A percentile compares a stretch with the other conserved stretches of the same genome.
These are phyloP conservation scores for Oxystoma pomonae DNA, from an alignment of 2,888 invertebrate species.

Conservation along the genomic window DNA sequence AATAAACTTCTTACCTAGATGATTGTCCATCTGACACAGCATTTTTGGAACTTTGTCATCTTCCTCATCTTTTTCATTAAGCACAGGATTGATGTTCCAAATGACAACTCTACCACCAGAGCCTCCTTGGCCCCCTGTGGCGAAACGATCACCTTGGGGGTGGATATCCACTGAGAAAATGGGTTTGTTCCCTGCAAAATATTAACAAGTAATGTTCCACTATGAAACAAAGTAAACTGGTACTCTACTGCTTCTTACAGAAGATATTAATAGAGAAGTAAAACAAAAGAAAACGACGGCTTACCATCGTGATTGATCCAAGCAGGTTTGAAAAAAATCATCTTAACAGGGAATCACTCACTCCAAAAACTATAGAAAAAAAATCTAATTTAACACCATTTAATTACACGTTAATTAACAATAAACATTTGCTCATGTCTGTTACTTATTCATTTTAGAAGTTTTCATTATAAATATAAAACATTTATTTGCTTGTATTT, in stretches of 20 bases:
- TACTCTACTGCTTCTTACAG: no score
- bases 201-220: neutral
- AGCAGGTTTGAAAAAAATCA: conserved; percentile 32
- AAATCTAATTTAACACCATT: no score
- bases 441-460: no score
- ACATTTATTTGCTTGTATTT: no score
- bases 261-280: no score
- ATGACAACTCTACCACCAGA: conserved; percentile 90
- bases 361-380: no score
- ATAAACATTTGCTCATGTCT: no score
- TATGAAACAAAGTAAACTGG: conserved; percentile 3
- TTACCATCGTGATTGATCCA: conserved; percentile 75
- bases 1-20: conserved; percentile 72
- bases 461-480: no score
- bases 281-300: neutral
- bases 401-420: no score
- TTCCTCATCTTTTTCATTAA: conserved; percentile 71
- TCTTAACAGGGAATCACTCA: no score
- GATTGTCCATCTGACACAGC: conserved; percentile 95
- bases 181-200: conserved; percentile 66
- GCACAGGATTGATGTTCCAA: conserved; percentile 90
- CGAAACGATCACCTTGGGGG: conserved; percentile 91
- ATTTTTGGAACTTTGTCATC: conserved; percentile 85
- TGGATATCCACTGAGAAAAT: conserved; percentile 98
- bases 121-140: conserved; percentile 89